Evolutionary conservation across 2,113 vertebrate genomes (phyloP).

Genomic region (Vulpes ferrilata): DNA sequence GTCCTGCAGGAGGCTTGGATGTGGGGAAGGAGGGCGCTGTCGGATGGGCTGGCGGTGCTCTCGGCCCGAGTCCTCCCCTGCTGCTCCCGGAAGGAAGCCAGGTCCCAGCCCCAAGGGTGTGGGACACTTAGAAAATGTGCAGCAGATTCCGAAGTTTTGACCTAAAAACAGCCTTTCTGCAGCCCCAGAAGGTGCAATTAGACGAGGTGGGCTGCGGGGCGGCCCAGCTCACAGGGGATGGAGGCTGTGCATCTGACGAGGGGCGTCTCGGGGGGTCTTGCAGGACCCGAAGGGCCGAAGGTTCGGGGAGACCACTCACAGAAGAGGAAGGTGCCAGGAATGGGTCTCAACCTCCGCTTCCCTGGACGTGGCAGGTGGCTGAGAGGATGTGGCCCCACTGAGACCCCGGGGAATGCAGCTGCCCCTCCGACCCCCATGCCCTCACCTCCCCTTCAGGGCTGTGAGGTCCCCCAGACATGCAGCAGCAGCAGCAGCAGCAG

Average conservation of each 20-base stretch:
- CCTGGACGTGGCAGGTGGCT: accelerated
- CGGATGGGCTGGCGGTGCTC: accelerated
- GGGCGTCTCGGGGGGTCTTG: accelerated
- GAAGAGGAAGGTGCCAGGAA: neutral
- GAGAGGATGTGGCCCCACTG: too few species aligned
- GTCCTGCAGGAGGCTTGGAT: accelerated
- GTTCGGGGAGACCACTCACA: accelerated
- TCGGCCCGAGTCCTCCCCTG: accelerated
- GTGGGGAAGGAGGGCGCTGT: accelerated
- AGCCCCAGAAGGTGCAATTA: accelerated
- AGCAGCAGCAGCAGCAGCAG: too few species aligned
- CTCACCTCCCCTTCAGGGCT: neutral
- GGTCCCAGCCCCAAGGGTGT: neutral
- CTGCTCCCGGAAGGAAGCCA: accelerated
- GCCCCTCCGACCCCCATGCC: neutral
- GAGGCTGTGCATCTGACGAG: too few species aligned
- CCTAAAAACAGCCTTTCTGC: too few species aligned
- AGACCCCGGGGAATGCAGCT: neutral
- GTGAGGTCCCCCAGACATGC: too few species aligned
- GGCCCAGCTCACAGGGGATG: accelerated
- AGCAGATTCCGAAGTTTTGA: neutral
- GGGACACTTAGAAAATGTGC: accelerated
- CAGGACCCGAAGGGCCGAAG: accelerated
- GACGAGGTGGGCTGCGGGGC: neutral
- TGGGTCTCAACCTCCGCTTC: accelerated